Base-by-base conservation (phyloP, 2,113 vertebrate species). In the Nymphicus hollandicus region DNA sequence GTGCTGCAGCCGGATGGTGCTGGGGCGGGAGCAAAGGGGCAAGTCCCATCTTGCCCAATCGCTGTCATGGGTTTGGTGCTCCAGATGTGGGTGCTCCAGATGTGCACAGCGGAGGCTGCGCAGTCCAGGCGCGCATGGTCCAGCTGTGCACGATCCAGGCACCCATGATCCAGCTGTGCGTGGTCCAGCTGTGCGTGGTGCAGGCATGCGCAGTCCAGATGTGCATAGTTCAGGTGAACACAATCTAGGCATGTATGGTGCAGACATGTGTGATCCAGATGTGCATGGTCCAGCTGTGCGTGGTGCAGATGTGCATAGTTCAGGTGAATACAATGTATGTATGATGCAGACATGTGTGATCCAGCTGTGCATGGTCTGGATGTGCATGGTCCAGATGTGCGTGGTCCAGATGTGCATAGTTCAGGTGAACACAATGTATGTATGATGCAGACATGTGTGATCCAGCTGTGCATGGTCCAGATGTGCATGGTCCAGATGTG, bases 161-260 rank as follows among this genome's bases (percentile, higher is more conserved):
- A 46, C n/a, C 3, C 13, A 4, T 3, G 7, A 7, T 23, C 43
- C 44, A 31, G 44, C 2, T 6, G 20, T 13, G 11, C 28, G 14
- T 1, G 6, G 5, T 27, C 37, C 23, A 27, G 23, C 2, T 7
- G 10, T 37, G n/a, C 27, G 2, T n/a, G 39, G 31, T 9, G 55
- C 55, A 43, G 46, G 1, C 2, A 3, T 8, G 29, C 31, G 1
- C 1, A 4, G 43, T 16, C 53, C 13, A 17, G 71, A 1, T 6
- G 37, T 33, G 39, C 31, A 8, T 2, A 1, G 6, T 25, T 53
- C 72, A 46, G 29, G 39, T 41, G 39, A 41, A 41, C 39, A 41
- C 39, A 41, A 41, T 41, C n/a, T n/a, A n/a, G n/a, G 55, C 31
- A n/a, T n/a, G 33, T 56, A 22, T 56, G 31, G 55, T 56, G 12